Evolutionary conservation across 2,888 invertebrate species (phyloP), one percentile per base, ranked within the genome.

Genomic region (Patella pellucida): DNA sequence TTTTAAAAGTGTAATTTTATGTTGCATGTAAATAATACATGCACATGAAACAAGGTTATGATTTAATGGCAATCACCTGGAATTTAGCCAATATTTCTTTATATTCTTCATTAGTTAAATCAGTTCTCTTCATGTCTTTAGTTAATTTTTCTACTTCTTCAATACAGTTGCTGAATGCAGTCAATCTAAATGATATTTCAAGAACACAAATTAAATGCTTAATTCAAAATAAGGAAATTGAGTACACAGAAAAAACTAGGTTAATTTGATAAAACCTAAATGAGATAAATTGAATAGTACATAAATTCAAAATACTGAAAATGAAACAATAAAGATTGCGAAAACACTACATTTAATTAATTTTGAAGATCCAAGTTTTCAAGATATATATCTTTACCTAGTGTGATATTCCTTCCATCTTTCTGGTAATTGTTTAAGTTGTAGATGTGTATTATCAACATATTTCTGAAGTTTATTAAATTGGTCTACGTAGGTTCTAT

Each of bases 111-210:
- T 95, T 94, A 23, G 95, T 94, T 80, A 95, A 94, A 1, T 96
- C 95, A 89, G 97, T 96, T 78, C 95, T 94, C 14, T 96, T 94
- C 82, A 98, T 95, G 81, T 94, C 95, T 85, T 95, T 94, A 88
- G 97, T 93, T 15, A 95, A 95, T 75, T 93, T 93, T 88, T 97
- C 97, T 0, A 97, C 96, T 68, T 94, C 94, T 85, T 96, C 95
- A 96, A 98, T 97, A 97, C 97, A 98, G 54, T 93, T 92, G 31
- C 94, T 94, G 94, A 98, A 96, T 84, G 95, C 95, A 68, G 93
- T 92, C 89, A 95, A 95, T 84, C 93, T 93, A 82, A 27, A 81
- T 81, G 75, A 72, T 1, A 19, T 67, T 41, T 41, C 9, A 41
- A 41, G 41, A 41, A 41, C 9, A 41, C 41, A 41, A 41, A 41